These are phyloP conservation scores for Macaca nemestrina DNA, from an alignment of 2,113 vertebrate genomes.

Conservation along the genomic window DNA sequence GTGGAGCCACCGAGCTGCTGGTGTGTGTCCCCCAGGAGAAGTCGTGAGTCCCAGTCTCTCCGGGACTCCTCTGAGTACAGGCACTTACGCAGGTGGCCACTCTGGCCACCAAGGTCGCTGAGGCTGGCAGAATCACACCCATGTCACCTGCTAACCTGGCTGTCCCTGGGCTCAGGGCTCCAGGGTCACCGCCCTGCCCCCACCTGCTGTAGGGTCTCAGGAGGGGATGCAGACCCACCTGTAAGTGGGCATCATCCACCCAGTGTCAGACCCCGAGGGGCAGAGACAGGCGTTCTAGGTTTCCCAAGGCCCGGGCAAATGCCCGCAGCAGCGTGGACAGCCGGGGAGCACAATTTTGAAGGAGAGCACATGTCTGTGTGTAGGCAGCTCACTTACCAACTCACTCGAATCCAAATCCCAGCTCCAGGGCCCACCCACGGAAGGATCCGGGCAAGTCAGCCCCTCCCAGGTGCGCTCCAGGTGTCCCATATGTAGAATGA, in stretches of 20 bases:
- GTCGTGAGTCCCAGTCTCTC: not conserved
- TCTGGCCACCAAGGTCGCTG: not conserved
- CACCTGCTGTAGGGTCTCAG: not conserved
- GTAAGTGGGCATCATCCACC: fast-evolving
- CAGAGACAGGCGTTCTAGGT: not conserved
- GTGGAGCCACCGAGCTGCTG: not conserved
- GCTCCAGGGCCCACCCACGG: too few species aligned
- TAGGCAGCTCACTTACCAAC: not conserved
- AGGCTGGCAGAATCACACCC: not conserved
- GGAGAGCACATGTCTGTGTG: fast-evolving
- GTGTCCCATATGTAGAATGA: too few species aligned
- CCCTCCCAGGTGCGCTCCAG: too few species aligned
- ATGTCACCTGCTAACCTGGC: fast-evolving
- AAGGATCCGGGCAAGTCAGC: not conserved
- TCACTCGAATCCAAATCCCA: not conserved
- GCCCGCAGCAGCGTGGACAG: not conserved
- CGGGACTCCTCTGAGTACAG: not conserved
- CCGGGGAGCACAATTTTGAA: fast-evolving
- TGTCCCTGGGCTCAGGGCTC: not conserved
- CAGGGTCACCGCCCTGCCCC: not conserved
- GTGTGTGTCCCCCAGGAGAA: not conserved
- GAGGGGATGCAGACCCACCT: not conserved
- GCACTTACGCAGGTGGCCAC: not conserved
- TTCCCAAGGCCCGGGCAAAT: not conserved
- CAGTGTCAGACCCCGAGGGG: not conserved